phyloP scores from a whole-genome alignment of 2,888 invertebrate species.

The Thyatira batis region DNA sequence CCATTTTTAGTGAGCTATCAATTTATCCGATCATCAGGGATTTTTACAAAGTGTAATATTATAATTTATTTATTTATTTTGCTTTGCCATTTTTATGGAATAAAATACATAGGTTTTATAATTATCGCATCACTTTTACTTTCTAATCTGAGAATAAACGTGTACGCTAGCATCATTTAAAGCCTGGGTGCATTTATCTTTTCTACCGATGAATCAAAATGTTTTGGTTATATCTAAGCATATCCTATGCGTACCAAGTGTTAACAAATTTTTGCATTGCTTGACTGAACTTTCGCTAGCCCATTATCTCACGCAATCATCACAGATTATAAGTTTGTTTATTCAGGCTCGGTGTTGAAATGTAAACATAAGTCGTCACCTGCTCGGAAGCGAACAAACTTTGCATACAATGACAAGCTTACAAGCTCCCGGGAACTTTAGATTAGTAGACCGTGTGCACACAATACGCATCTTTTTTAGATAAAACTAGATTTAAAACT shows the following conservation, averaged over 20 bases:
- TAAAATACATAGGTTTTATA: no score
- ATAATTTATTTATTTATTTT: no score
- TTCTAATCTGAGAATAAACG: no score
- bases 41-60: no score
- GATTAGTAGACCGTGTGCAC: not conserved
- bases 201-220: no score
- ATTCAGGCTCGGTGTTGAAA: slow-evolving; percentile 30
- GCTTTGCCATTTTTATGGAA: no score
- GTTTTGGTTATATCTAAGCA: no score
- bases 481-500: not conserved
- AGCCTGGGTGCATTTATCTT: no score
- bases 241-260: no score
- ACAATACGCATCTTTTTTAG: not conserved
- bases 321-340: slow-evolving; percentile 17
- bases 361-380: slow-evolving; percentile 43
- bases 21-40: not conserved
- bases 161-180: no score
- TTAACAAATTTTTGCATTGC: no score
- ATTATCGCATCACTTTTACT: no score
- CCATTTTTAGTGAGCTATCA: not conserved
- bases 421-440: slow-evolving; percentile 49
- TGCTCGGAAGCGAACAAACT: slow-evolving; percentile 53
- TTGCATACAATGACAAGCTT: slow-evolving; percentile 75
- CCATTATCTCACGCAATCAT: slow-evolving; percentile 22
- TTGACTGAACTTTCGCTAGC: not conserved